Evolutionary conservation across 2,113 vertebrate species (phyloP), one percentile per base, ranked within the genome.

Genomic region (Sula dactylatra): DNA sequence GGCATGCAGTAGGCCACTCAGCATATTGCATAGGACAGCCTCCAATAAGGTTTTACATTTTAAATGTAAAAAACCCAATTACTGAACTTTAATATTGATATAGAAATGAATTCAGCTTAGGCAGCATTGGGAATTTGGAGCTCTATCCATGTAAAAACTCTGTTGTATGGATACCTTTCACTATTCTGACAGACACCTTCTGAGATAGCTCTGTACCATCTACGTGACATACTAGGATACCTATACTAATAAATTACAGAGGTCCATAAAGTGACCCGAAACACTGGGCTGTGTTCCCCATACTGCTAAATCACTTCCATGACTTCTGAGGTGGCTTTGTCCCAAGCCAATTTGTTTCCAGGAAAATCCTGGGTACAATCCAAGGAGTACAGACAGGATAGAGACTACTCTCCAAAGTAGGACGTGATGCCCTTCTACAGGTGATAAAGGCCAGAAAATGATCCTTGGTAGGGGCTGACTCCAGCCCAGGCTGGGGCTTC

Each of bases 401-500:
- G 16, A 86, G 11, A 56, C 4, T 5, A 12, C 3, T 45, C 5
- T 34, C 18, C 15, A 62, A 78, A 56, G 21, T 69, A 31, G 16
- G 21, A 65, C 0, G 0, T 34, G 5, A 5, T 27, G 18, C 3
- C 9, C 3, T 42, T 22, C 15, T 72, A 22, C 16, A 34, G n/a
- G 26, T 4, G 19, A 11, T 25, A 71, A 93, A 74, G 8, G 5
- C 10, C 27, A 74, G 40, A 64, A 85, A 69, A 47, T 31, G 0
- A 34, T 31, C 21, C 10, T 47, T 72, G 4, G 13, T 32, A 42
- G 20, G 4, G 10, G 4, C 4, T 71, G 21, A 40, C n/a, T 52
- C 19, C 20, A 72, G 34, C 5, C 29, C 22, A 32, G 32, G 6
- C 9, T 52, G 18, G 25, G 4, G 6, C 11, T 89, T 65, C 4